Base-by-base conservation (phyloP, 2,888 invertebrate genomes). In the Pristionchus maxplancki region DNA sequence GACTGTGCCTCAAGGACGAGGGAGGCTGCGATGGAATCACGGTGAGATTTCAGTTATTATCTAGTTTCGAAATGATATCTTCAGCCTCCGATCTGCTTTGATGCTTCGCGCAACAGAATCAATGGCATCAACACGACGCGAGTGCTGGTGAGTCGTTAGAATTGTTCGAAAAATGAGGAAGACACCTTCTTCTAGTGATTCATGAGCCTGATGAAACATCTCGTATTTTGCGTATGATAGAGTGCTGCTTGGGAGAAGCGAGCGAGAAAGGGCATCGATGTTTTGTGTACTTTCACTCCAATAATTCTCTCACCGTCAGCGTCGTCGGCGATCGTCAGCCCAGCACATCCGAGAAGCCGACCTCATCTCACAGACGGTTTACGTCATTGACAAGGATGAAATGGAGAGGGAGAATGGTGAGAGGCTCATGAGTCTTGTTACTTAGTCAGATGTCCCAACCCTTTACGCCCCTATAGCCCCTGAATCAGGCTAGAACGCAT, bases 11-110 rank as follows among this genome's bases (percentile, higher is more conserved):
- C 82, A 94, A 95, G 89, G 93, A 91, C 40, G 93, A 93, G 34
- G 93, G 92, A 28, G 94, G 94, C 11, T 94, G 94, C 89, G 91
- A 93, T 37, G 94, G 93, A 5, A 92, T 94, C 44, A 95, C 95
- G 86, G 93, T 92, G 90, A 48, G 84, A 67, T 62, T 44, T 15
- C 44, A 58, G 4, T 53, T 62, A 67, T 37, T 53, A 58, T 31
- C 50, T 24, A 37, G 28, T 24, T 9, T 34, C 17, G 74, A 50
- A 58, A 34, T 48, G 58, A 44, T 40, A 8, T 86, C 84, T 90
- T 62, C 85, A 90, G 90, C 90, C 90, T n/a, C 90, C 90, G 28
- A 83, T 90, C 83, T 90, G 90, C 67, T 53, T 89, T 37, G 89
- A 90, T 81, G 58, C 67, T 9, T 28, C 85, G 5, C 85, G 48